Evolutionary conservation across 1,140 invertebrate genomes (phyloP).

Genomic region (Marisa cornuarietis): DNA sequence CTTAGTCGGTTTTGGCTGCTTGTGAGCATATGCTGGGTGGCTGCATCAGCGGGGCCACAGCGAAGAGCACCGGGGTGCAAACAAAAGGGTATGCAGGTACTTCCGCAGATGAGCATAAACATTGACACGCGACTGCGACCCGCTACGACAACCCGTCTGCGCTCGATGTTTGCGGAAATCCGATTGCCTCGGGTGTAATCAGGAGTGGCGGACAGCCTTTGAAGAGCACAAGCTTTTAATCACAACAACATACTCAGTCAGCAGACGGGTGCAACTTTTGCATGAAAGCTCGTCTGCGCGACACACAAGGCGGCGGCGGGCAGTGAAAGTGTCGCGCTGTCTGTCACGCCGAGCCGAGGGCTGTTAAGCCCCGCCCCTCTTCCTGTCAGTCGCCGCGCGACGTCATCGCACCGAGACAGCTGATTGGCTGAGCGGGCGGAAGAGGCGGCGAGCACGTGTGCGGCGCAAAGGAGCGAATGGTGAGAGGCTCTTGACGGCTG

Average conservation of each 20-base stretch:
- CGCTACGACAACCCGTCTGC: too few species aligned
- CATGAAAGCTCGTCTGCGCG: not conserved
- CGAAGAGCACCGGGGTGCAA: too few species aligned
- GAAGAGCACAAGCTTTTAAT: slow-evolving; percentile 5
- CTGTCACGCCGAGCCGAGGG: not conserved
- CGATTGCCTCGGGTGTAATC: not conserved
- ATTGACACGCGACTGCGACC: too few species aligned
- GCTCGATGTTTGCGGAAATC: too few species aligned
- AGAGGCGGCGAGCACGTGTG: not conserved
- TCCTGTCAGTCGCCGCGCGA: not conserved
- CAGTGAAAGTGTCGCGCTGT: not conserved
- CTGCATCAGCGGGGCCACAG: too few species aligned
- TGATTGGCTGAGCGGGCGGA: slow-evolving; percentile 4
- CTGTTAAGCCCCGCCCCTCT: not conserved
- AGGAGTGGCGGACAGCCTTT: not conserved
- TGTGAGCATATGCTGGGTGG: too few species aligned
- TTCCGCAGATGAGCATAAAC: too few species aligned
- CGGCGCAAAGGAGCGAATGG: not conserved
- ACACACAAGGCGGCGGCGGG: not conserved
- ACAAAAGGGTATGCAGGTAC: too few species aligned
- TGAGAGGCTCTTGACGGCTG: not conserved
- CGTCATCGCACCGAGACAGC: not conserved
- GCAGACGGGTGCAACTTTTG: not conserved
- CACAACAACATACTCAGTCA: not conserved
- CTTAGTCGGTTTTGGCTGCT: too few species aligned